Conservation (phyloP, 1,140 invertebrate species). For the Chironomus striatipennis region DNA sequence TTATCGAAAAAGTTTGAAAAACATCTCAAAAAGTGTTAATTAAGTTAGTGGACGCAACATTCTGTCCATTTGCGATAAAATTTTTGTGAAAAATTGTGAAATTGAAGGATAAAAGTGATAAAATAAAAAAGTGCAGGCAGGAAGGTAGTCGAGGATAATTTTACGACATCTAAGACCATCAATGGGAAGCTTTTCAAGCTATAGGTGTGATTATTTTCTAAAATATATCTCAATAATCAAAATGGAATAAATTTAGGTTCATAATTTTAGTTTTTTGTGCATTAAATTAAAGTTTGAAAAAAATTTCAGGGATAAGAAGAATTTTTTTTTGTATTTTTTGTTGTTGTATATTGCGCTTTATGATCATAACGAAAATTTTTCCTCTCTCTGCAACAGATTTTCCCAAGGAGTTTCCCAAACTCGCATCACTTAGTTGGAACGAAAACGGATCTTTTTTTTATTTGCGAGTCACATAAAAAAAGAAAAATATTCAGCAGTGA, state of each 20-base stretch:
- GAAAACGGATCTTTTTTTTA: background rate
- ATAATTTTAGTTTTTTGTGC: background rate
- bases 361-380: slow-evolving; percentile 21
- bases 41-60: background rate
- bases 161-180: background rate
- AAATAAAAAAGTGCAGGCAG: background rate
- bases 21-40: background rate
- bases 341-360: slow-evolving; percentile 23
- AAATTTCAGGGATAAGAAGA: background rate
- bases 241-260: background rate
- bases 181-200: background rate
- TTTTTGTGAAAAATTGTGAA: background rate
- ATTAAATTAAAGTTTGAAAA: background rate
- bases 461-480: too few species aligned
- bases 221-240: background rate
- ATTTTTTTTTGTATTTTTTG: background rate
- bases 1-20: background rate
- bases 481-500: background rate
- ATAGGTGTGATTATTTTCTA: background rate
- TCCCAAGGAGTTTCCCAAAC: slow-evolving; percentile 21
- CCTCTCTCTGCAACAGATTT: slow-evolving; percentile 21
- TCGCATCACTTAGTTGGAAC: background rate
- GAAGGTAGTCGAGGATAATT: background rate
- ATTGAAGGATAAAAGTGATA: background rate
- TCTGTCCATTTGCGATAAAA: background rate